These are phyloP conservation scores for Drosophila affinis DNA, from an alignment of 2,888 invertebrate genomes.

Conservation along the genomic window DNA sequence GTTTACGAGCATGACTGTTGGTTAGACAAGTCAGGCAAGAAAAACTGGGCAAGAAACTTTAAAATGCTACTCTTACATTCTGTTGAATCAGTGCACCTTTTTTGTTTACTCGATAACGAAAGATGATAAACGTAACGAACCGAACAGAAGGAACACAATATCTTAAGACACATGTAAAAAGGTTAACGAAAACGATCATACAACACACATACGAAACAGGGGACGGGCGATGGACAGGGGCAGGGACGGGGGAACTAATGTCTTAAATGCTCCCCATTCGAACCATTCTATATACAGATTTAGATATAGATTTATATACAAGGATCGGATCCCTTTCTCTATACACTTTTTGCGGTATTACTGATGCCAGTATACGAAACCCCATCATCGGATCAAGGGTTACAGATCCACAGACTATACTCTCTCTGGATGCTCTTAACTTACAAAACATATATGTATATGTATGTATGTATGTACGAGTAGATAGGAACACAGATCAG, in stretches of 20 bases:
- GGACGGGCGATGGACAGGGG: slow-evolving; percentile 1
- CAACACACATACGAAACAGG: slow-evolving; percentile 31
- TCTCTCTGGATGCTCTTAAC: slow-evolving; percentile 6
- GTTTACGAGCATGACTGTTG: slow-evolving; percentile 81
- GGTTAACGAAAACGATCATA: slow-evolving; percentile 35
- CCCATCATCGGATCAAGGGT: neutral
- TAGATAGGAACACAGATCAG: neutral
- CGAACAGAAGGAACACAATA: slow-evolving; percentile 33
- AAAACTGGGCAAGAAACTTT: slow-evolving; percentile 82
- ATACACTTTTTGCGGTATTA: neutral
- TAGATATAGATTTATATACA: neutral
- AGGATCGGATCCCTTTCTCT: neutral
- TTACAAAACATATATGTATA: neutral
- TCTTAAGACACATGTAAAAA: slow-evolving; percentile 14
- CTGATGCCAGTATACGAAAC: neutral
- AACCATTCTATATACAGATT: slow-evolving; percentile 8
- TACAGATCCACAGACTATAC: neutral
- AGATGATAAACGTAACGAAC: slow-evolving; percentile 45
- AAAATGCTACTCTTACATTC: slow-evolving; percentile 83
- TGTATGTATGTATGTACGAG: neutral
- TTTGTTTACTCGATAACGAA: slow-evolving; percentile 59
- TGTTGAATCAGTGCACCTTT: slow-evolving; percentile 82
- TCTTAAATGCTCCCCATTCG: slow-evolving; percentile 26
- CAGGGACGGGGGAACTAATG: slow-evolving; percentile 8
- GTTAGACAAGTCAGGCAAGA: slow-evolving; percentile 79